A percentile compares a stretch with the other conserved stretches of the same genome.
phyloP scores from a whole-genome alignment of 2,888 invertebrate genomes.

The Drosophila pseudotakahashii region DNA sequence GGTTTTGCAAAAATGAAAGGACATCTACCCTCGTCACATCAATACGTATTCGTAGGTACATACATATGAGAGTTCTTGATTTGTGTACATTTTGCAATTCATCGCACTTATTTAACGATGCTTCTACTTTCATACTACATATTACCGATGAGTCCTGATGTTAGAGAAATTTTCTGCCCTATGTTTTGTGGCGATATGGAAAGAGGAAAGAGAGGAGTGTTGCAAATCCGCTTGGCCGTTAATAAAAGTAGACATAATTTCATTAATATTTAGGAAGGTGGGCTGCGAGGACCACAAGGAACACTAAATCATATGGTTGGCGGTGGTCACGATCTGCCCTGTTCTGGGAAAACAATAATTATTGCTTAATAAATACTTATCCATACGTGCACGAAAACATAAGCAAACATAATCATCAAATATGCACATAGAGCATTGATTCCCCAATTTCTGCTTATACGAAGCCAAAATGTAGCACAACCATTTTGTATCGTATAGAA shows the following conservation, averaged over 20 bases:
- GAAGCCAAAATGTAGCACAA: no score
- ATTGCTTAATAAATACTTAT: background rate
- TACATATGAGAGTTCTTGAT: slow-evolving; percentile 6
- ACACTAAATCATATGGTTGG: slow-evolving; percentile 6
- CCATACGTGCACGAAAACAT: background rate
- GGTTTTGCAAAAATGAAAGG: slow-evolving; percentile 61
- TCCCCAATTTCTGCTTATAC: no score
- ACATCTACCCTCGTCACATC: slow-evolving; percentile 31
- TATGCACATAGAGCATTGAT: background rate
- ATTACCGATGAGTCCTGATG: background rate
- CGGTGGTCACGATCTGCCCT: slow-evolving; percentile 4
- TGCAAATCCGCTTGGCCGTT: slow-evolving; percentile 10
- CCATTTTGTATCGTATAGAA: no score
- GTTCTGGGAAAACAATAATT: background rate
- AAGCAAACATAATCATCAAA: background rate
- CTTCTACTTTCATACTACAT: background rate
- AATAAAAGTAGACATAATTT: slow-evolving; percentile 23
- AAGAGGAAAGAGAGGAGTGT: background rate
- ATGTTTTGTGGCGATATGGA: background rate
- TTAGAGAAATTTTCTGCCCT: background rate
- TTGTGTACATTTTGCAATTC: slow-evolving; percentile 13
- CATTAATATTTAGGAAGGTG: slow-evolving; percentile 48
- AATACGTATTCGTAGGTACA: slow-evolving; percentile 10
- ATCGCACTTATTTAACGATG: slow-evolving; percentile 4
- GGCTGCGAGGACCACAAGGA: background rate